These are phyloP conservation scores for Suncus etruscus DNA, from an alignment of 2,113 vertebrate genomes.

Conservation along the genomic window DNA sequence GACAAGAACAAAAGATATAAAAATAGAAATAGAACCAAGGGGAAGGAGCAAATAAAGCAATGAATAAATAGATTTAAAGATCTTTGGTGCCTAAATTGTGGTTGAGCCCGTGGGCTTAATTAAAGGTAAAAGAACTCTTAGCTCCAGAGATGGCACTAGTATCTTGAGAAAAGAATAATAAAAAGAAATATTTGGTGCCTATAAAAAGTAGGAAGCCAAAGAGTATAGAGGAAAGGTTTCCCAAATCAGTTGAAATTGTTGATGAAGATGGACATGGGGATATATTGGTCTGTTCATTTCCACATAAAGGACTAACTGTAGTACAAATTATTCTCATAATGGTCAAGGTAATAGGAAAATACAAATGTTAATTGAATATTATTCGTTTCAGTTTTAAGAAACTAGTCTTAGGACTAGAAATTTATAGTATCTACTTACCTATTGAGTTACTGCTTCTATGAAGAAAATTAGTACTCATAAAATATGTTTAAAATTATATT, in stretches of 20 bases:
- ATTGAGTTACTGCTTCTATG: background rate
- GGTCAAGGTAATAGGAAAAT: background rate
- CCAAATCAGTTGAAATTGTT: slow-evolving; percentile 33
- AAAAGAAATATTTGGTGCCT: background rate
- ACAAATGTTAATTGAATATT: background rate
- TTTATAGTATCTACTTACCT: background rate
- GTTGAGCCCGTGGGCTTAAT: background rate
- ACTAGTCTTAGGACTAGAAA: background rate
- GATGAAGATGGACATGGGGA: background rate
- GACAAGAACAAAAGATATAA: background rate
- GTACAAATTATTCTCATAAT: slow-evolving; percentile 19
- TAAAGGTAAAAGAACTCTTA: background rate
- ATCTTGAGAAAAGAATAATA: background rate
- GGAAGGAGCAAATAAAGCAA: background rate
- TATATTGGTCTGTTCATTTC: background rate
- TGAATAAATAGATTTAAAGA: background rate
- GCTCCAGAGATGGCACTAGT: background rate
- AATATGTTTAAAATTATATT: background rate
- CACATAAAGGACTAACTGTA: background rate
- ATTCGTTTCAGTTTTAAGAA: slow-evolving; percentile 24
- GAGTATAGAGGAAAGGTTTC: background rate
- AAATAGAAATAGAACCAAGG: background rate
- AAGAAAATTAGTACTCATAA: background rate
- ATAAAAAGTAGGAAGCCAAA: background rate
- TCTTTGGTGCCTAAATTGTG: background rate